Conservation (phyloP, 2,797 vertebrate genomes). For the Pantherophis vulpinus region DNA sequence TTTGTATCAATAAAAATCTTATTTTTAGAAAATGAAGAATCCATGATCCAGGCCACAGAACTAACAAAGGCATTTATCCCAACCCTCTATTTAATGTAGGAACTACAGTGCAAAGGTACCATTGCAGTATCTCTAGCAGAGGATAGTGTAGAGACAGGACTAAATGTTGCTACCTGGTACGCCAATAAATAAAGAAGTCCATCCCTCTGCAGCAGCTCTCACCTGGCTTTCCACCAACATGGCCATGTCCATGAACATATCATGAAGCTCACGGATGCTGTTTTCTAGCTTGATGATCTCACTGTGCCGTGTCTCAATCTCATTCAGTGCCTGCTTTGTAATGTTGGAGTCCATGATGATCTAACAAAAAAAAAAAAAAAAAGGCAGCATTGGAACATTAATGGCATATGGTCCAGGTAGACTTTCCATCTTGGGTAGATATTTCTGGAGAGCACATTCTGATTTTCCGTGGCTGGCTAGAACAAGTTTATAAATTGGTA, state of each 20-base stretch:
- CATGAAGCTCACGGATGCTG: slow-evolving; percentile 93
- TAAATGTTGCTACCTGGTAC: neutral
- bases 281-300: slow-evolving; percentile 96
- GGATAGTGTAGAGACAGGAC: neutral
- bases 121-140: neutral
- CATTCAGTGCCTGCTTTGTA: slow-evolving; percentile 90
- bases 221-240: slow-evolving; percentile 98
- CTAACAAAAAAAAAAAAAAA: slow-evolving; percentile 60
- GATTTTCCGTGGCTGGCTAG: neutral
- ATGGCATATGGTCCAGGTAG: neutral
- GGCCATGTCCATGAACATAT: slow-evolving; percentile 98
- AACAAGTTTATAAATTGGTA: too few species aligned
- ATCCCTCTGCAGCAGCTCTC: slow-evolving; percentile 36
- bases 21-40: too few species aligned
- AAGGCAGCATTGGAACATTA: neutral
- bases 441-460: neutral
- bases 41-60: neutral
- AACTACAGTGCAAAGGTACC: neutral
- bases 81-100: neutral
- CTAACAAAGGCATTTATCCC: neutral
- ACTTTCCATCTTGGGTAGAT: neutral
- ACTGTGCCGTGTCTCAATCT: slow-evolving; percentile 90
- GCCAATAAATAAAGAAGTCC: neutral
- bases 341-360: slow-evolving; percentile 95
- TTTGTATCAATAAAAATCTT: neutral